phyloP scores from a whole-genome alignment of 1,140 invertebrate genomes.

The Micrasema longulum region DNA sequence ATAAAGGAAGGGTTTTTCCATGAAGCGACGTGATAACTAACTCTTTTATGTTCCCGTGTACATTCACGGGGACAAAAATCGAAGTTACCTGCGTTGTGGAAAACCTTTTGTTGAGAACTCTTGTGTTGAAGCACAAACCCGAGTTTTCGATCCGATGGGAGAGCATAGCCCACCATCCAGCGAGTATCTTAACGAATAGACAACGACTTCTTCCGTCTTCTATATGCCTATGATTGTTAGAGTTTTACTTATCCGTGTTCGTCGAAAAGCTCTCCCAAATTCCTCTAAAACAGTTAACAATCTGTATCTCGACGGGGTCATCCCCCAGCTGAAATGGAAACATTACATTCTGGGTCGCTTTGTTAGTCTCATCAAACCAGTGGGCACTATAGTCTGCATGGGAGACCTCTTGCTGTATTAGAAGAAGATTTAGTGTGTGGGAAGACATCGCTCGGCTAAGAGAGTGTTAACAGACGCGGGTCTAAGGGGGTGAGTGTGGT shows the following conservation, averaged over 20 bases:
- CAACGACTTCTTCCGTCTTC: not conserved
- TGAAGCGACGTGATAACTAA: not conserved
- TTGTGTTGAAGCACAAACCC: not conserved
- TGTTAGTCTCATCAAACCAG: not conserved
- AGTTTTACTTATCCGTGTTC: not conserved
- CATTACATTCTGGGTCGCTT: not conserved
- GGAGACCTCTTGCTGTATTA: not conserved
- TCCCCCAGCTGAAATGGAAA: not conserved
- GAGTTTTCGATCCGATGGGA: not conserved
- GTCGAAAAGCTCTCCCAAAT: not conserved
- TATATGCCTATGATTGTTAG: not conserved
- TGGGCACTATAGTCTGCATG: not conserved
- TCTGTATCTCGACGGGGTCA: not conserved
- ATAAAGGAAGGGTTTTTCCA: not conserved
- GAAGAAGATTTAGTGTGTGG: too few species aligned
- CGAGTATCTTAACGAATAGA: not conserved
- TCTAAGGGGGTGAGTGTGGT: too few species aligned
- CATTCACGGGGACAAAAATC: not conserved
- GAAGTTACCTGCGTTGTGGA: not conserved
- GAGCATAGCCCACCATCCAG: not conserved
- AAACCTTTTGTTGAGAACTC: not conserved
- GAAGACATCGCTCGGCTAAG: too few species aligned
- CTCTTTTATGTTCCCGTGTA: not conserved
- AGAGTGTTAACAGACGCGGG: too few species aligned
- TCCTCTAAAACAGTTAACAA: not conserved